Evolutionary conservation across 23 tunicate genomes (phyloP), one percentile per base, ranked within the genome.

Genomic region (Oikopleura dioica): DNA sequence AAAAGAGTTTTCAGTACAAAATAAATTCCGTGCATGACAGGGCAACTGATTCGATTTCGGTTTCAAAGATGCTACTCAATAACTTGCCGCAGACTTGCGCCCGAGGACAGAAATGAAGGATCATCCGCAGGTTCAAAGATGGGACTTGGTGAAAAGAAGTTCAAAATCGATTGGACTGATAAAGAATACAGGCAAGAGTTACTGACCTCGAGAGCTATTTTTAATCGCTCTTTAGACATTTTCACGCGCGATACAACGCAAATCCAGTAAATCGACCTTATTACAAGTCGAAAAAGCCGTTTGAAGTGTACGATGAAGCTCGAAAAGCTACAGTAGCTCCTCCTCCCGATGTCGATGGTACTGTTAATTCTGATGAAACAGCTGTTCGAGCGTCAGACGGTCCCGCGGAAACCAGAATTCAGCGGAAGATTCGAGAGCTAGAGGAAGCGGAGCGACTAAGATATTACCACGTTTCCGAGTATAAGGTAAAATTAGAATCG

Each of bases 401-500:
- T 9, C 16, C 9, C 16, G 16, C 55, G 16, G 72, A 63, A 28
- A 63, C 72, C 29, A 63, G 26, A 21, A 63, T 63, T 16, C 72
- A 63, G 33, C 29, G 72, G 33, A 63, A 63, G 26, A 63, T 63
- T 12, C 29, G 72, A 31, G 72, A 63, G 26, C 26, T 63, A 28
- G 72, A 63, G 33, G 72, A 63, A 28, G 72, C 30, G 2, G 72
- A 63, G 26, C 30, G 26, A 63, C 33, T 63, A 16, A 24, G 33
- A 63, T 63, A 63, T 63, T 63, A 63, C 26, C 33, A 23, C 29
- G 72, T 63, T 21, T 5, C 16, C 29, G 72, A 63, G 4, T 63
- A 63, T 28, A 63, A 63, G 72, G 72, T 63, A 63, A 63, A 24
- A 63, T 44, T n/a, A n/a, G n/a, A n/a, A n/a, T n/a, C n/a, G n/a